These are phyloP conservation scores for Schizaphis graminum DNA, from an alignment of 2,888 invertebrate species.

Conservation along the genomic window DNA sequence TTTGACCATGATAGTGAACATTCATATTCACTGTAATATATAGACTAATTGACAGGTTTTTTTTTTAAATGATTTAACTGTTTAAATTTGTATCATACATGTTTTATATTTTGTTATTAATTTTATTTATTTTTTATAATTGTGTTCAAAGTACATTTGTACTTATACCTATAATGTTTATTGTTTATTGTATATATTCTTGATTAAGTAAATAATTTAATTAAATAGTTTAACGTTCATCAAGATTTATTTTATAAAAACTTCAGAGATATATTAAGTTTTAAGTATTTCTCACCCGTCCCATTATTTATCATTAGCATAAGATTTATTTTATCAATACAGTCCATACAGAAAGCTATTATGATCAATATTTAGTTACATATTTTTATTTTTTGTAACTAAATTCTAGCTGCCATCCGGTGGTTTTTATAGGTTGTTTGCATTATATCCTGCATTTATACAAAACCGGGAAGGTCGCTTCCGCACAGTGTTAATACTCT, in stretches of 20 bases:
- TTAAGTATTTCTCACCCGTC: neutral
- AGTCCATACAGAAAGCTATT: too few species aligned
- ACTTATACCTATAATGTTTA: neutral
- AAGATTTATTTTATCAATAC: too few species aligned
- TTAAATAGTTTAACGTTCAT: neutral
- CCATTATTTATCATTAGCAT: too few species aligned
- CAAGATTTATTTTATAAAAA: neutral
- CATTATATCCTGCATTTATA: too few species aligned
- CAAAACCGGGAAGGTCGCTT: too few species aligned
- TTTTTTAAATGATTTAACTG: neutral
- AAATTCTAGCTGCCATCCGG: too few species aligned
- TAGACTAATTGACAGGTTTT: neutral
- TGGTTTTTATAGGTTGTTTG: too few species aligned
- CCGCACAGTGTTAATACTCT: too few species aligned
- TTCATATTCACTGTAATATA: neutral
- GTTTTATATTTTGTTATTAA: neutral
- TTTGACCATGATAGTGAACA: neutral
- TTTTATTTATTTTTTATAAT: neutral
- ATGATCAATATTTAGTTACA: too few species aligned
- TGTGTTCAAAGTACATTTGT: conserved; percentile 5
- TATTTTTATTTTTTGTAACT: too few species aligned
- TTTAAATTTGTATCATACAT: neutral
- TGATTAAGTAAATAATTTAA: neutral
- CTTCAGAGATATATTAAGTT: neutral
- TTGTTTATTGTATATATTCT: neutral